Base-by-base conservation (phyloP, 2,888 invertebrate species). In the Tiliacea aurago region DNA sequence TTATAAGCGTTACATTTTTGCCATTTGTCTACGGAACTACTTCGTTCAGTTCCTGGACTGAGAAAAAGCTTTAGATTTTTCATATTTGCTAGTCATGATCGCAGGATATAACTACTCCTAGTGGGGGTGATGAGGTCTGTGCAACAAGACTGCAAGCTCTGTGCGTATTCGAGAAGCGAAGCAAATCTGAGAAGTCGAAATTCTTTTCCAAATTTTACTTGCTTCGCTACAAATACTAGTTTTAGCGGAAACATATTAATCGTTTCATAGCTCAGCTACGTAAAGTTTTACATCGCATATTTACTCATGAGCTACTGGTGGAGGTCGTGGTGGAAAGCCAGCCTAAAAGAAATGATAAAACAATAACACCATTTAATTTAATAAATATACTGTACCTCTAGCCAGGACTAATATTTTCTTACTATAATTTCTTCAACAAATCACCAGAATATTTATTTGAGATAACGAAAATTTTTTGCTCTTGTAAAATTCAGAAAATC, bases 401-500 rank as follows among this genome's bases (percentile, higher is more conserved):
- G 4, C 20, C 2, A 55, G 28, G 43, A 55, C 23, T 15, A 28
- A 55, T n/a, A n/a, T n/a, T n/a, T n/a, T n/a, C n/a, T n/a, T n/a
- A n/a, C n/a, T n/a, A 7, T 55, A 10, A 47, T 58, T 58, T 56
- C 3, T n/a, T 41, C 15, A 49, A 28, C 11, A 47, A 28, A 33
- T 33, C 33, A 41, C 56, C 28, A n/a, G 4, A 23, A 23, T 43
- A 20, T 41, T 56, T 41, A 15, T 18, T n/a, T n/a, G n/a, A n/a
- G 4, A n/a, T 6, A 2, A 15, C 6, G 41, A 69, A 49, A 3
- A 7, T 73, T 47, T 79, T 65, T 66, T 66, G 49, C 43, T 47
- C 66, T 51, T 66, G 56, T 56, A 37, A 73, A 73, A 61, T 64
- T 79, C 53, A 47, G 64, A 53, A 73, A 84, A 71, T 65, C 72